Conservation (phyloP, 2,113 vertebrate species). For the Panthera uncia region DNA sequence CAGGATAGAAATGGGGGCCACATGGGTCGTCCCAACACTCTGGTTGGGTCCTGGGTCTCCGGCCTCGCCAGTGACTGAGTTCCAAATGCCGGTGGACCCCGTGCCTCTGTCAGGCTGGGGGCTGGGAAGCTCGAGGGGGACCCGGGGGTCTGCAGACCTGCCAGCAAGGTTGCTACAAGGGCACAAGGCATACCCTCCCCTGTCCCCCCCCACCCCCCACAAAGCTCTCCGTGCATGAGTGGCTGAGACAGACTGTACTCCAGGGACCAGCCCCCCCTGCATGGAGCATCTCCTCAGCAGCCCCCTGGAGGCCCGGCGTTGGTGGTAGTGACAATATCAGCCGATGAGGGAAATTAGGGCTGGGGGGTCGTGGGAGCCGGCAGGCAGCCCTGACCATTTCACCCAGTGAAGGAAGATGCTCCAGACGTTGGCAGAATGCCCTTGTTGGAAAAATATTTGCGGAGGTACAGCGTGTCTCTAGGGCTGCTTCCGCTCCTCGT, state of each 20-base stretch:
- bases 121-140: not conserved
- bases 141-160: too few species aligned
- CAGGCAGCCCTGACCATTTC: not conserved
- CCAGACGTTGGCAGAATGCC: accelerated
- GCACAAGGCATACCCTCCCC: not conserved
- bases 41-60: too few species aligned
- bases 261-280: not conserved
- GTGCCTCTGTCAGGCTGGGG: not conserved
- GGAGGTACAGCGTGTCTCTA: accelerated
- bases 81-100: not conserved
- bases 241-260: not conserved
- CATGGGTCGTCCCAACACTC: too few species aligned
- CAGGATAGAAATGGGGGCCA: not conserved
- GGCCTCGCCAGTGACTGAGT: not conserved
- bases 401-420: not conserved
- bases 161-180: not conserved
- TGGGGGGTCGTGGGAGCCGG: accelerated
- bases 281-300: accelerated
- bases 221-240: not conserved
- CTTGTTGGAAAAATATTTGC: accelerated
- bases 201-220: accelerated
- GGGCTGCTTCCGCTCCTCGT: accelerated
- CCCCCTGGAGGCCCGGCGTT: not conserved
- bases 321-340: not conserved
- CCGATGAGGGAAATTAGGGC: not conserved